A percentile compares a stretch with the other conserved stretches of the same genome.
phyloP scores from a whole-genome alignment of 2,113 vertebrate species.

The Ceyx margarethae region DNA sequence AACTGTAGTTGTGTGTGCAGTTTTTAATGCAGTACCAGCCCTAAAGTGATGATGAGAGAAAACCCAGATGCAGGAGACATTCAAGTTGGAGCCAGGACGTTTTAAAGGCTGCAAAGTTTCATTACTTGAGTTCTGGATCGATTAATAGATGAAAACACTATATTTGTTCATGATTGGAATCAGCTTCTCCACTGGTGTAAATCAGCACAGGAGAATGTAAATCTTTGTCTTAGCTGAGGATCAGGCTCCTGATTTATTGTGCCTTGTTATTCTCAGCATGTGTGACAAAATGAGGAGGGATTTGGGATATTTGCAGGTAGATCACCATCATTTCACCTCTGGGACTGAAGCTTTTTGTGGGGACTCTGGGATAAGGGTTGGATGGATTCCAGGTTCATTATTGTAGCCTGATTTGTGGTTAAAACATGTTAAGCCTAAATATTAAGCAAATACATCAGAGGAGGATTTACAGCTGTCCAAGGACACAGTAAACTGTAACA shows the following conservation, averaged over 20 bases:
- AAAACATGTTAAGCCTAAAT: constrained; percentile 71
- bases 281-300: background rate
- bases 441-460: constrained; percentile 72
- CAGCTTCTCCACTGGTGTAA: constrained; percentile 27
- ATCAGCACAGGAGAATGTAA: constrained; percentile 42
- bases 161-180: constrained; percentile 38
- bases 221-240: constrained; percentile 27
- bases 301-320: constrained; percentile 38
- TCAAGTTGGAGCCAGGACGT: constrained; percentile 42
- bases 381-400: constrained; percentile 51
- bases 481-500: constrained; percentile 69
- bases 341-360: constrained; percentile 54
- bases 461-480: constrained; percentile 71
- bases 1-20: constrained; percentile 49
- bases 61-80: constrained; percentile 60
- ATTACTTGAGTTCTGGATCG: constrained; percentile 57
- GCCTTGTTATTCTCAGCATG: constrained; percentile 48
- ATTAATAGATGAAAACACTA: constrained; percentile 28
- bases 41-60: constrained; percentile 44
- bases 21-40: constrained; percentile 47
- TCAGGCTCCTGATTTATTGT: constrained; percentile 44
- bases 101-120: constrained; percentile 59
- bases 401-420: constrained; percentile 61
- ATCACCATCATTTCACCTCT: constrained; percentile 20
- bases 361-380: constrained; percentile 63